Evolutionary conservation across 2,113 vertebrate species (phyloP).

Genomic region (Natator depressus): DNA sequence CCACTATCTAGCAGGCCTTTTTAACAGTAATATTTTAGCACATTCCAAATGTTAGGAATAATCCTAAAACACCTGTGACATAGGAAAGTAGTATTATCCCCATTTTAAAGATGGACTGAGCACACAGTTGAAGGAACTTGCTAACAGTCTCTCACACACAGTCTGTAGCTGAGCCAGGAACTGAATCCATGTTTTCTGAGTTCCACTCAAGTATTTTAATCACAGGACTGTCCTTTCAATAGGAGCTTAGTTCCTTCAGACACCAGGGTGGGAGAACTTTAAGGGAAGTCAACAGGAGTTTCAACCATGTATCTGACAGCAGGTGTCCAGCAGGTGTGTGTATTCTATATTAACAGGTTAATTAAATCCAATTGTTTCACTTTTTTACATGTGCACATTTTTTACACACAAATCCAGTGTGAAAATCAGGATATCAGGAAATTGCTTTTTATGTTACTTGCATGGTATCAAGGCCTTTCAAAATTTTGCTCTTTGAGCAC

Average conservation of each 20-base stretch:
- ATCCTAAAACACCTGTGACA: background rate
- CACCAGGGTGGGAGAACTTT: background rate
- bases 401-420: background rate
- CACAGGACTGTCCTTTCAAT: background rate
- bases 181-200: background rate
- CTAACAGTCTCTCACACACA: background rate
- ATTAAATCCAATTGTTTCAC: background rate
- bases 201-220: background rate
- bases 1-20: background rate
- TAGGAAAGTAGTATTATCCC: background rate
- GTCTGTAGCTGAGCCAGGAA: background rate
- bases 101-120: background rate
- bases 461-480: background rate
- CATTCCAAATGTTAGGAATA: background rate
- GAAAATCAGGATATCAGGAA: background rate
- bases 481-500: background rate
- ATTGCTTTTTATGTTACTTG: background rate
- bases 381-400: background rate
- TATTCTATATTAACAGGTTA: background rate
- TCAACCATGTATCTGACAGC: background rate
- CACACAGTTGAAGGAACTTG: background rate
- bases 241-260: background rate
- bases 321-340: background rate
- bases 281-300: background rate
- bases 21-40: background rate